Evolutionary conservation across 2,797 vertebrate species (phyloP).

Genomic region (Chloroceryle amazona): DNA sequence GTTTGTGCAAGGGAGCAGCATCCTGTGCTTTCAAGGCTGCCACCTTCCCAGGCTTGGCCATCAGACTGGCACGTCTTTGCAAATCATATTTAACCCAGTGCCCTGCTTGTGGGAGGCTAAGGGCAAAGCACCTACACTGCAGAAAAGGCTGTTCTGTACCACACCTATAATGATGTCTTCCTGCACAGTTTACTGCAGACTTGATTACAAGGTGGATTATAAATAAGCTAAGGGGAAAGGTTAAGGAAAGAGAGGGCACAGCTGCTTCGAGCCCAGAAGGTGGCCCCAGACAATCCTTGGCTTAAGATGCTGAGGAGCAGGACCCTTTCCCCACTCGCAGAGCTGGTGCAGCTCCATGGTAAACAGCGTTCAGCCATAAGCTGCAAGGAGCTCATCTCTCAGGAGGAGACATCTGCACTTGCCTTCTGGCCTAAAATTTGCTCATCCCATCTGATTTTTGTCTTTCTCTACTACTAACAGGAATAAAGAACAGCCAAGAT

Average conservation of each 20-base stretch:
- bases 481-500: background rate
- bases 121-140: background rate
- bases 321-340: background rate
- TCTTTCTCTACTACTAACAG: background rate
- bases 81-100: background rate
- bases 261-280: background rate
- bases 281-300: background rate
- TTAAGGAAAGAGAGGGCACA: background rate
- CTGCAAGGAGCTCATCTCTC: background rate
- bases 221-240: background rate
- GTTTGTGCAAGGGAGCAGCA: rapidly evolving
- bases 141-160: background rate
- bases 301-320: background rate
- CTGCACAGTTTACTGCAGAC: background rate
- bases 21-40: rapidly evolving
- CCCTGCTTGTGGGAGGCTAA: background rate
- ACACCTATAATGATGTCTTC: background rate
- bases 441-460: background rate
- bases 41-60: background rate
- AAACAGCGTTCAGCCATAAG: background rate
- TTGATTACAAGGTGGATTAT: background rate
- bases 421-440: background rate
- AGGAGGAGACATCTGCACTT: background rate
- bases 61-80: background rate
- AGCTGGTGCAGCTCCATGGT: background rate